Base-by-base conservation (phyloP, 1,140 invertebrate species). In the Panagrolaimus sp. region DNA sequence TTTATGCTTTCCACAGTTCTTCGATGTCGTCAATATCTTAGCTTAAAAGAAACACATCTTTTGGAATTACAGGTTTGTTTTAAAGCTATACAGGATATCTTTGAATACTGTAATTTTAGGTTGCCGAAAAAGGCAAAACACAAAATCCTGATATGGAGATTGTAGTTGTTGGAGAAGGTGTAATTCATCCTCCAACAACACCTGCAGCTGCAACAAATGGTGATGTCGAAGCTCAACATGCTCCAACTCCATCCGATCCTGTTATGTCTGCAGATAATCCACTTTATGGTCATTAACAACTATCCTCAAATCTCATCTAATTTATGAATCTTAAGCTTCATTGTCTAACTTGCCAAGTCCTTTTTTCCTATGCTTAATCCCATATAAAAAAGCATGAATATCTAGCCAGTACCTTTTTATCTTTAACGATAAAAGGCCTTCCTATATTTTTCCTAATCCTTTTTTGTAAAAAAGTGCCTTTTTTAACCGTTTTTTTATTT, bases 11-110 rank as follows among this genome's bases (percentile, higher is more conserved):
- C 32, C 21, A 21, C 64, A 26, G 47, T 70, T 44, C 32, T 67
- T 17, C 17, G 46, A 17, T 72, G 71, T 52, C 38, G 71, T 14
- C 45, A 72, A 4, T 72, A 63, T 45, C 66, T 72, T n/a, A 55
- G 21, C n/a, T 52, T n/a, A 17, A 72, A 72, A 58, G 21, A 32
- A 14, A 70, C 55, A 21, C 67, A 72, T 52, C n/a, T 26, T 9
- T 32, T 70, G 32, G 70, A 69, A 28, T 70, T 68, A 63, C 65
- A 26, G 1, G 48, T 71, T 17, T 7, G 68, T 47, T 8, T 63
- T 68, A 21, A 68, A 52, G 46, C 7, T 7, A 4, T 38, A 38
- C 32, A 2, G 2, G 32, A 7, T 38, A 38, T 2, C 32, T 4
- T 38, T 2, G 32, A 38, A 38, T 38, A 38, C 32, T 70, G 48